phyloP scores from a whole-genome alignment of 2,888 invertebrate species.

The Lypha dubia region DNA sequence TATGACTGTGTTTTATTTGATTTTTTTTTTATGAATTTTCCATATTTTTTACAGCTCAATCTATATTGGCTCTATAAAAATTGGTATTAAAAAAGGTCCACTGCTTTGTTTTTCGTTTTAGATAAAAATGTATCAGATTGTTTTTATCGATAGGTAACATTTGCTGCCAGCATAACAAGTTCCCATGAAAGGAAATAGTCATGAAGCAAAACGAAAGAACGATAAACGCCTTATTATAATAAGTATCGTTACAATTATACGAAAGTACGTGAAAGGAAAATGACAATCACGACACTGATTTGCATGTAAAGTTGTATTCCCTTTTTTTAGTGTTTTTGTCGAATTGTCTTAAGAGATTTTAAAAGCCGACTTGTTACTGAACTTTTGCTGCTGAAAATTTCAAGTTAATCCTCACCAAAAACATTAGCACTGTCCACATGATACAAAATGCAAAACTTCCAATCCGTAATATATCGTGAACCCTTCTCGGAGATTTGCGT shows the following conservation, averaged over 20 bases:
- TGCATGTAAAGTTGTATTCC: background rate
- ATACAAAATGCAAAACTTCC: no score
- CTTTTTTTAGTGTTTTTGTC: background rate
- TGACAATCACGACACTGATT: background rate
- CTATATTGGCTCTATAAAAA: constrained; percentile 18
- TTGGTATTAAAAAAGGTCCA: background rate
- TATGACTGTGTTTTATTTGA: background rate
- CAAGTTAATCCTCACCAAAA: no score
- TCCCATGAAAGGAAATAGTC: constrained; percentile 43
- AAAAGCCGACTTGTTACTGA: no score
- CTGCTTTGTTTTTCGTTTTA: background rate
- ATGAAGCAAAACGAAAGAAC: background rate
- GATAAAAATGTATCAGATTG: background rate
- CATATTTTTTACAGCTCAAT: background rate
- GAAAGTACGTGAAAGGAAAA: background rate
- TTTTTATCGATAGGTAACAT: constrained; percentile 23
- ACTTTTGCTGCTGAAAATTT: no score
- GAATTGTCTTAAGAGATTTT: no score
- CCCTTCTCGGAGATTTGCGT: no score
- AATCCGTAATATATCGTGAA: no score
- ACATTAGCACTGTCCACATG: no score
- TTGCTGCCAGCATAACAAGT: constrained; percentile 40
- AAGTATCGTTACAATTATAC: background rate
- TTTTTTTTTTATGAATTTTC: background rate
- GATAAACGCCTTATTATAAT: constrained; percentile 1